These are phyloP conservation scores for Apistogramma diplotaenia DNA, from an alignment of 2,113 vertebrate species.

Conservation along the genomic window DNA sequence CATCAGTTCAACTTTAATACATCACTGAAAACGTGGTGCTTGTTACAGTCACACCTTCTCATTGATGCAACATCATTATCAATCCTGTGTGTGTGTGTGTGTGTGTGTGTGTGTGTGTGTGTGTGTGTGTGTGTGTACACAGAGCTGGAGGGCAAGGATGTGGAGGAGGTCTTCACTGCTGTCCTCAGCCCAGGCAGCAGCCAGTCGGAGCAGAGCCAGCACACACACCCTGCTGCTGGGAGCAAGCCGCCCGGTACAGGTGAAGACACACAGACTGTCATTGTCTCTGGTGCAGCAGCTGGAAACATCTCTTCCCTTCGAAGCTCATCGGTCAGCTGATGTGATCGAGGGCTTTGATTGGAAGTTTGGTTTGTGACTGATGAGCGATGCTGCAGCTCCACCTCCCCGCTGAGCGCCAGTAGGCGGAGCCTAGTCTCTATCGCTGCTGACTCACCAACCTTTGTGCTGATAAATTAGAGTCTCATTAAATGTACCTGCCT, in stretches of 20 bases:
- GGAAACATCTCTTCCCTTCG: too few species aligned
- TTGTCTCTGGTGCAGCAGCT: not conserved
- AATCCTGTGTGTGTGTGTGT: too few species aligned
- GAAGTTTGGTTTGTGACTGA: too few species aligned
- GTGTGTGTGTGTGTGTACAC: accelerated
- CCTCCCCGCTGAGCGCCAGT: too few species aligned
- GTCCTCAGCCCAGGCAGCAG: constrained; percentile 85
- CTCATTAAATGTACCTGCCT: too few species aligned
- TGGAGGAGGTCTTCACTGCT: constrained; percentile 95
- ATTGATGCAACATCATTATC: too few species aligned
- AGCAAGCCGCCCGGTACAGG: constrained; percentile 30
- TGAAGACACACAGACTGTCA: not conserved
- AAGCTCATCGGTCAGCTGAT: too few species aligned
- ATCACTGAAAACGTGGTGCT: too few species aligned
- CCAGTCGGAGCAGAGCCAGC: constrained; percentile 56
- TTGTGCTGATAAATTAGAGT: not conserved
- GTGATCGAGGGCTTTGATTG: too few species aligned
- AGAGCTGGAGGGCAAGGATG: constrained; percentile 96
- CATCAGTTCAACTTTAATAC: too few species aligned
- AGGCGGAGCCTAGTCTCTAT: not conserved
- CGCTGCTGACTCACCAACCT: not conserved
- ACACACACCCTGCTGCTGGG: constrained; percentile 29
- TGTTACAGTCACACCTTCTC: not conserved
- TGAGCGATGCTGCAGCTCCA: too few species aligned
- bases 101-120: not conserved